Evolutionary conservation across 2,797 vertebrate genomes (phyloP).

Genomic region (Adelosebastes latens): DNA sequence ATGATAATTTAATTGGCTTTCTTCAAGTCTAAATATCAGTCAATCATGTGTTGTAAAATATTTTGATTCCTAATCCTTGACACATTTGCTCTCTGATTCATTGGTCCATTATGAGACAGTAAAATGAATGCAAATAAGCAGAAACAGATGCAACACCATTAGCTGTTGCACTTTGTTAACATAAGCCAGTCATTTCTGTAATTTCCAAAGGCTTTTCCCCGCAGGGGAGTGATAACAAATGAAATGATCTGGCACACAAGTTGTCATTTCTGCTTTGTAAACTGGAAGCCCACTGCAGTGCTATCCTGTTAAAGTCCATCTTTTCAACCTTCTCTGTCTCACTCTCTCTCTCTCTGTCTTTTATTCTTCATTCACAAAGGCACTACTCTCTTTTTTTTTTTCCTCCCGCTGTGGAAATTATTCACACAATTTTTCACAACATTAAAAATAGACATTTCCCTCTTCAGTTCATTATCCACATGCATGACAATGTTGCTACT

Average conservation of each 20-base stretch:
- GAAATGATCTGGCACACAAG: slow-evolving; percentile 71
- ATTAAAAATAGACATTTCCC: slow-evolving; percentile 30
- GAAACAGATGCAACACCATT: slow-evolving; percentile 63
- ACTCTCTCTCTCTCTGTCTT: slow-evolving; percentile 18
- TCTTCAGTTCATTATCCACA: slow-evolving; percentile 29
- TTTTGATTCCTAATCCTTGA: slow-evolving; percentile 20
- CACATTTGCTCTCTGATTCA: slow-evolving; percentile 35
- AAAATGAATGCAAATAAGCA: slow-evolving; percentile 69
- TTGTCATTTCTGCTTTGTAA: slow-evolving; percentile 68
- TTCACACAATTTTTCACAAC: slow-evolving; percentile 5
- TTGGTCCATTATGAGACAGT: slow-evolving; percentile 56
- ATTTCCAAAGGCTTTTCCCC: slow-evolving; percentile 60
- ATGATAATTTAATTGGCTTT: slow-evolving; percentile 31
- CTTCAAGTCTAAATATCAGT: slow-evolving; percentile 17
- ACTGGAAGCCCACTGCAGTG: slow-evolving; percentile 49
- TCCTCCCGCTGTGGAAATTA: slow-evolving; percentile 12
- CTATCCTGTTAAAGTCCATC: slow-evolving; percentile 67
- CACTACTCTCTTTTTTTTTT: neutral
- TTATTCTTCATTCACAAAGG: slow-evolving; percentile 16
- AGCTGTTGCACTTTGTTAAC: slow-evolving; percentile 74
- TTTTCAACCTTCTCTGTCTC: slow-evolving; percentile 22
- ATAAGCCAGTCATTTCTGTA: slow-evolving; percentile 65
- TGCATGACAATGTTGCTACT: slow-evolving; percentile 12
- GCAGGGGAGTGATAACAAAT: slow-evolving; percentile 60
- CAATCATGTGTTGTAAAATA: neutral